Conservation (phyloP, 1,140 invertebrate genomes). For the Melitaea cinxia region DNA sequence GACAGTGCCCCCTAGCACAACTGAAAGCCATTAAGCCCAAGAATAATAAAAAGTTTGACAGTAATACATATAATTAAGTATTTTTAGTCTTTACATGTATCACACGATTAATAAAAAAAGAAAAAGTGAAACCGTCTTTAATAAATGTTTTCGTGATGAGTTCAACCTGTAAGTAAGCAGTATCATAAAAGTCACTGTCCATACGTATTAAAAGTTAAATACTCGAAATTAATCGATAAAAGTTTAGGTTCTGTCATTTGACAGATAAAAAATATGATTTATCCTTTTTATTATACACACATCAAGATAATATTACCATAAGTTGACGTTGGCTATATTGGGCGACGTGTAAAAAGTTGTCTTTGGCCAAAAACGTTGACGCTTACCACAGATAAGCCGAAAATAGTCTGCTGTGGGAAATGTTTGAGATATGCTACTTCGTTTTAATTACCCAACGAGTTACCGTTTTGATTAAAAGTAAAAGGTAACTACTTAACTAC, state of each 20-base stretch:
- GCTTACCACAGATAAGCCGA: conserved; percentile 45
- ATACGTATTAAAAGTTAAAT: conserved; percentile 9
- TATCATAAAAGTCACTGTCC: too few species aligned
- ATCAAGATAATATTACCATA: conserved; percentile 61
- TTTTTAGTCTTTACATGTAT: too few species aligned
- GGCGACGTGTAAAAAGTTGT: conserved; percentile 54
- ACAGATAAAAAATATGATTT: conserved; percentile 42
- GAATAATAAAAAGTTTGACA: too few species aligned
- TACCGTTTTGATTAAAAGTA: conserved; percentile 30
- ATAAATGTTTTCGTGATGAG: too few species aligned
- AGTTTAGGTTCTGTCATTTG: conserved; percentile 23
- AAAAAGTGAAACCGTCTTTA: too few species aligned
- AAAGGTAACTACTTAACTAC: conserved; percentile 37
- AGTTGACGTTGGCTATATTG: conserved; percentile 47
- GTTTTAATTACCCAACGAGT: conserved; percentile 40
- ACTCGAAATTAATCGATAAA: conserved; percentile 26
- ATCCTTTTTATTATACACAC: conserved; percentile 50
- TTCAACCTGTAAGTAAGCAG: too few species aligned
- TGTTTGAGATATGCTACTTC: conserved; percentile 48
- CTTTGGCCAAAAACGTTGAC: conserved; percentile 49
- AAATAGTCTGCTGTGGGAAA: conserved; percentile 42
- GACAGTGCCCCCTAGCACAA: too few species aligned
- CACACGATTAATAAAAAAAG: too few species aligned
- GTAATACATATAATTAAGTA: too few species aligned
- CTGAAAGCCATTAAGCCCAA: too few species aligned